Evolutionary conservation across 1,140 invertebrate species (phyloP).

Genomic region (Diachasmimorpha longicaudata): DNA sequence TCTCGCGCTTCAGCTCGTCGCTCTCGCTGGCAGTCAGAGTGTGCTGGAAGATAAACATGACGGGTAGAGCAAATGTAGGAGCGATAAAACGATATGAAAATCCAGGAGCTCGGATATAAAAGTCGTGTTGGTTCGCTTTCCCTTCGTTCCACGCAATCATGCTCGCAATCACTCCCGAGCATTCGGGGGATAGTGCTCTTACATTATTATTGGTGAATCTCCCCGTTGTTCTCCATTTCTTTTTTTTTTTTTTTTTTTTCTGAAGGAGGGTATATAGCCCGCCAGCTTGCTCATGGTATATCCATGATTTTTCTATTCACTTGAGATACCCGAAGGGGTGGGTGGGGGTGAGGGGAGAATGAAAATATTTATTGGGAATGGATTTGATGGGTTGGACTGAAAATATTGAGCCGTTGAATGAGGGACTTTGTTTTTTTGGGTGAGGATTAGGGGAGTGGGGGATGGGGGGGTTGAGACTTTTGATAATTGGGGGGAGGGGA

Average conservation of each 20-base stretch:
- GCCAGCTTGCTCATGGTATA: constrained; percentile 6
- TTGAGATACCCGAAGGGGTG: not conserved
- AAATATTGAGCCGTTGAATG: not conserved
- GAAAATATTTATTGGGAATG: not conserved
- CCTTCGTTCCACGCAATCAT: constrained; percentile 34
- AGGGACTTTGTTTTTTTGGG: too few species aligned
- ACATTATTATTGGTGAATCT: constrained; percentile 25
- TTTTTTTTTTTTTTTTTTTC: not conserved
- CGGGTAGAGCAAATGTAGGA: constrained; percentile 39
- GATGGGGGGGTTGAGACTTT: too few species aligned
- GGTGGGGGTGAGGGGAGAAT: not conserved
- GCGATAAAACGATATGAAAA: constrained; percentile 43
- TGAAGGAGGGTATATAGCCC: not conserved
- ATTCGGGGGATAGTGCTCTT: constrained; percentile 4
- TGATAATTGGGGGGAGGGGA: too few species aligned
- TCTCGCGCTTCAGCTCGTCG: constrained; percentile 4
- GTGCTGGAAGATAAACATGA: constrained; percentile 37
- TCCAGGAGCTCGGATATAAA: constrained; percentile 37
- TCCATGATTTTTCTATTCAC: constrained; percentile 13
- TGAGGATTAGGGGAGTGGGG: too few species aligned
- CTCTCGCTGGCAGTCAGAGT: not conserved
- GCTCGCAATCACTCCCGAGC: constrained; percentile 31
- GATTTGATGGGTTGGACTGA: not conserved
- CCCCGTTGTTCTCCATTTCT: not conserved
- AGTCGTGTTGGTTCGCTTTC: constrained; percentile 33